phyloP scores from a whole-genome alignment of 2,888 invertebrate species.

The Sinohyriopsis cumingii region DNA sequence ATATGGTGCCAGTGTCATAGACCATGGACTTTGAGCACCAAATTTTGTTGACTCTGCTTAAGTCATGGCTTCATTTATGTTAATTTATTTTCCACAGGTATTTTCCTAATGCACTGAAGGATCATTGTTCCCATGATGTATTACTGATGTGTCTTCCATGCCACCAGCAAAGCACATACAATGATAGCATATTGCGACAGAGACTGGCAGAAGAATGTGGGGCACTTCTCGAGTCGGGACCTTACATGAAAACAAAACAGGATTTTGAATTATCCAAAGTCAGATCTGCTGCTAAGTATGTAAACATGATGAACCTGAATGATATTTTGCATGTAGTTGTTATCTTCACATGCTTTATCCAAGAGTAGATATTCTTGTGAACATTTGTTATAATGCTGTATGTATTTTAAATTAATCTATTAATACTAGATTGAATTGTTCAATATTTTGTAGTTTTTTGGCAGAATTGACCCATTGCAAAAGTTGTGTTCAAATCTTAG shows the following conservation, averaged over 20 bases:
- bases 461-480: too few species aligned
- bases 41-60: not conserved
- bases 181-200: slow-evolving; percentile 78
- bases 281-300: slow-evolving; percentile 69
- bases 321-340: not conserved
- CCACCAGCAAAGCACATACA: slow-evolving; percentile 81
- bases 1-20: too few species aligned
- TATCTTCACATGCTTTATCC: not conserved
- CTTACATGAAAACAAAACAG: slow-evolving; percentile 45
- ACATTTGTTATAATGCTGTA: too few species aligned
- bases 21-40: too few species aligned
- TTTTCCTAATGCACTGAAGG: slow-evolving; percentile 81
- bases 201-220: slow-evolving; percentile 77
- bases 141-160: slow-evolving; percentile 82
- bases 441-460: too few species aligned
- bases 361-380: too few species aligned
- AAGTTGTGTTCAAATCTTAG: too few species aligned
- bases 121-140: slow-evolving; percentile 87
- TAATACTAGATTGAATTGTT: too few species aligned
- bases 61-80: not conserved
- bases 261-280: slow-evolving; percentile 64
- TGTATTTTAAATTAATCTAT: too few species aligned
- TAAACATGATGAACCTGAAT: not conserved
- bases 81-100: slow-evolving; percentile 46
- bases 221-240: slow-evolving; percentile 78